A percentile compares a stretch with the other conserved stretches of the same genome.
Evolutionary conservation across 2,888 invertebrate genomes (phyloP).

Genomic region (Morpho deidamia): DNA sequence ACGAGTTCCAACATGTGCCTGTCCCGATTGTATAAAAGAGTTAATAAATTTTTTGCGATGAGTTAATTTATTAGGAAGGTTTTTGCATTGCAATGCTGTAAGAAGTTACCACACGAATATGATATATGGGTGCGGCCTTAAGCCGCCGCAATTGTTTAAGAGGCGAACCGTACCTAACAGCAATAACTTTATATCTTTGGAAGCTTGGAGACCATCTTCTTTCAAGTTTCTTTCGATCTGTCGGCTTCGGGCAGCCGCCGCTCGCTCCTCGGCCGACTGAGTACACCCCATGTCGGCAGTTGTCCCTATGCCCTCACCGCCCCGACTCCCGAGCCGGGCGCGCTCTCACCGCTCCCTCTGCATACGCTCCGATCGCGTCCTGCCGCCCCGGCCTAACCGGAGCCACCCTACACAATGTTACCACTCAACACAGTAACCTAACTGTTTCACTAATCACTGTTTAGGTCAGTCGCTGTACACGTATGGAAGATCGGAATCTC

Average conservation of each 20-base stretch:
- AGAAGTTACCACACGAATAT: slow-evolving; percentile 23
- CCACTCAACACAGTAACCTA: slow-evolving; percentile 69
- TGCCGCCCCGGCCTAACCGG: slow-evolving; percentile 64
- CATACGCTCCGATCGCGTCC: slow-evolving; percentile 71
- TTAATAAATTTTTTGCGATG: slow-evolving; percentile 17
- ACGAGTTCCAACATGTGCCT: slow-evolving; percentile 19
- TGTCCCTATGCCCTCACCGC: slow-evolving; percentile 71
- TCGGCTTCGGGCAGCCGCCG: slow-evolving; percentile 97
- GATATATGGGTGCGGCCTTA: slow-evolving; percentile 64
- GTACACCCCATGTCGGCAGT: slow-evolving; percentile 96
- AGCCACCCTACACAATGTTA: slow-evolving; percentile 68
- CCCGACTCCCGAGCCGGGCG: slow-evolving; percentile 77
- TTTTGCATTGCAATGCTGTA: slow-evolving; percentile 16
- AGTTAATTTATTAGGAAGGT: slow-evolving; percentile 1
- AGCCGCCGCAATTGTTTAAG: slow-evolving; percentile 19
- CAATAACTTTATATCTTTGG: slow-evolving; percentile 98
- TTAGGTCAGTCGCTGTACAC: slow-evolving; percentile 27
- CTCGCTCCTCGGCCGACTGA: slow-evolving; percentile 99
- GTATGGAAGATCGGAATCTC: slow-evolving; percentile 33
- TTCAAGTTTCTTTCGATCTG: slow-evolving; percentile 98
- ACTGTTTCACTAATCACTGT: slow-evolving; percentile 65
- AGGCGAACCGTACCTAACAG: slow-evolving; percentile 88
- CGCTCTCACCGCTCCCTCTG: slow-evolving; percentile 80
- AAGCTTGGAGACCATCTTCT: slow-evolving; percentile 98
- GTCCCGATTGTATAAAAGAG: slow-evolving; percentile 17